Percentiles rank a stretch among this genome's conserved stretches.
phyloP scores from a whole-genome alignment of 2,113 vertebrate species.

The Xenopus laevis region DNA sequence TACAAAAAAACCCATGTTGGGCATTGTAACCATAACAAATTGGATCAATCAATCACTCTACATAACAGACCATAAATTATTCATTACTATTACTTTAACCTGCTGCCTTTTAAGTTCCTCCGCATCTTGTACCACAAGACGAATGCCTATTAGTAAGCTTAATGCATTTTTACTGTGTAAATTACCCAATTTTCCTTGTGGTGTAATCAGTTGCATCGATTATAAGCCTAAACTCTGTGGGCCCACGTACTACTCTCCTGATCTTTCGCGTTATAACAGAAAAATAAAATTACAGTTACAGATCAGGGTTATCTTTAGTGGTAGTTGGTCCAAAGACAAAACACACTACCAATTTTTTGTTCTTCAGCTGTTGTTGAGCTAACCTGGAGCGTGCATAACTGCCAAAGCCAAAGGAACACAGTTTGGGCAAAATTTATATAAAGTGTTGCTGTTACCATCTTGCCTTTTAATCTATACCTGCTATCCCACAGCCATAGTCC shows the following conservation, averaged over 20 bases:
- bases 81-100: slow-evolving; percentile 68
- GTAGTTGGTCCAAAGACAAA: no score
- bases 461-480: no score
- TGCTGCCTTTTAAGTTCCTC: slow-evolving; percentile 58
- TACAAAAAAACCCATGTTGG: not conserved
- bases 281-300: no score
- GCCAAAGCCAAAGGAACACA: no score
- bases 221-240: not conserved
- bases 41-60: slow-evolving; percentile 66
- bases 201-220: slow-evolving; percentile 43
- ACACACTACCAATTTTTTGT: no score
- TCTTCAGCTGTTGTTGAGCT: no score
- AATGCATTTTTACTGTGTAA: slow-evolving; percentile 50
- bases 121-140: slow-evolving; percentile 63
- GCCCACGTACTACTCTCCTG: no score
- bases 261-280: slow-evolving; percentile 11
- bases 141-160: slow-evolving; percentile 63
- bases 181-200: slow-evolving; percentile 52
- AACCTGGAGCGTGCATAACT: no score
- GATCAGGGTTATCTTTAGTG: no score
- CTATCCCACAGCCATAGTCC: no score
- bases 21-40: slow-evolving; percentile 61
- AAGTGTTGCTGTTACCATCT: no score
- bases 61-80: slow-evolving; percentile 76
- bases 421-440: no score